These are phyloP conservation scores for Lepidothrix coronata DNA, from an alignment of 2,113 vertebrate species.

Conservation along the genomic window DNA sequence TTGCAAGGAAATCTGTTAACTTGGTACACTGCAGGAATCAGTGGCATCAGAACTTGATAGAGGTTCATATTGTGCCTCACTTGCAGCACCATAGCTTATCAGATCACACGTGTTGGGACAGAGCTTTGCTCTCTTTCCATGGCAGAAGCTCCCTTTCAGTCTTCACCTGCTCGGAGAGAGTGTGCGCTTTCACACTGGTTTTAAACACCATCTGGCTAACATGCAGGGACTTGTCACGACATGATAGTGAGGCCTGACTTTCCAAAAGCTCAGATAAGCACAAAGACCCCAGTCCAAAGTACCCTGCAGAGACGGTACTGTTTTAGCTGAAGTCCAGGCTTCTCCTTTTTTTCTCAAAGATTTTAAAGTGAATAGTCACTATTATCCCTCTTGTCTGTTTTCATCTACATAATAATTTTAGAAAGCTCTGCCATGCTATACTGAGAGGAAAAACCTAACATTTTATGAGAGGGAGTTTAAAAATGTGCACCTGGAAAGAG, in stretches of 20 bases:
- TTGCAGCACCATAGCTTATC: not conserved
- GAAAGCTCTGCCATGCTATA: not conserved
- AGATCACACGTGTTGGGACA: not conserved
- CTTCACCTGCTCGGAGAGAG: not conserved
- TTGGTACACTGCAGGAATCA: not conserved
- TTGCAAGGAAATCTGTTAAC: not conserved
- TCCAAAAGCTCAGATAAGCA: not conserved
- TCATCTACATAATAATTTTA: not conserved
- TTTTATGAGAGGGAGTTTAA: not conserved
- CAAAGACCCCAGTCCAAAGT: not conserved
- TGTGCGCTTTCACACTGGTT: not conserved
- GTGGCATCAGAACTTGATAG: not conserved
- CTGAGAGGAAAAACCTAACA: not conserved
- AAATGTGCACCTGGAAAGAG: not conserved
- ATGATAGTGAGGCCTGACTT: not conserved
- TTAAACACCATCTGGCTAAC: not conserved
- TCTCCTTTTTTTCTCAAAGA: not conserved
- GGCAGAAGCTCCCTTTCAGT: not conserved
- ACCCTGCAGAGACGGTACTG: not conserved
- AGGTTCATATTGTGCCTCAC: fast-evolving
- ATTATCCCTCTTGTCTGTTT: not conserved
- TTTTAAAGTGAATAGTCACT: not conserved
- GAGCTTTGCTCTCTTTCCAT: not conserved
- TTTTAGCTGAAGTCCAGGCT: not conserved
- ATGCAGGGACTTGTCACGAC: not conserved